Evolutionary conservation across 2,888 invertebrate species (phyloP).

Genomic region (Podotricha telesiphe): DNA sequence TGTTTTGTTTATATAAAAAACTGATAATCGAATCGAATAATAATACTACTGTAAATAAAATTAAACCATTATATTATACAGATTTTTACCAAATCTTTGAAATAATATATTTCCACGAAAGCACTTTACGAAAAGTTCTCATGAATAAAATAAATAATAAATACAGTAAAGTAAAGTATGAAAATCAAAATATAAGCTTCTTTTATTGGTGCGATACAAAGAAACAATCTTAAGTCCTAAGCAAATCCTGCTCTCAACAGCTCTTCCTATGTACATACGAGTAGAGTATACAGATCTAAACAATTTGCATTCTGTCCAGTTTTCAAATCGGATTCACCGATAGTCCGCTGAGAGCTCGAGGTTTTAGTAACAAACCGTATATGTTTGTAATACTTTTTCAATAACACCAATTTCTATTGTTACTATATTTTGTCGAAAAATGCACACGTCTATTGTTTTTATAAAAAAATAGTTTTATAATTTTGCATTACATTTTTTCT

Average conservation of each 20-base stretch:
- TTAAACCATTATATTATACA: no score
- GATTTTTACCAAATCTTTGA: no score
- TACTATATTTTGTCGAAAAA: neutral
- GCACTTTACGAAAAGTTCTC: neutral
- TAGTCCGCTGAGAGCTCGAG: slow-evolving; percentile 8
- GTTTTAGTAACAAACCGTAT: neutral
- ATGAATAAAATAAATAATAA: neutral
- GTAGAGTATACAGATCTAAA: slow-evolving; percentile 10
- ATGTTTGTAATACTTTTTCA: slow-evolving; percentile 4
- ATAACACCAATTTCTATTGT: neutral
- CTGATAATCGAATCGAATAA: no score
- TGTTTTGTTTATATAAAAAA: no score
- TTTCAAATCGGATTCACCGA: slow-evolving; percentile 22
- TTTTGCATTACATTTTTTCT: no score
- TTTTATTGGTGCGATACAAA: neutral
- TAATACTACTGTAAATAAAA: no score
- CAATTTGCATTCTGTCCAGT: slow-evolving; percentile 24
- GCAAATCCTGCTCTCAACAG: slow-evolving; percentile 21
- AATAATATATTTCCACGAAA: neutral
- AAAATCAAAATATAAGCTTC: neutral
- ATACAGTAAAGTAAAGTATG: neutral
- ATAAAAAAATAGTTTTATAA: no score
- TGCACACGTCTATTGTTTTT: neutral
- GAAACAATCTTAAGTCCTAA: slow-evolving; percentile 15
- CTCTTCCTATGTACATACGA: slow-evolving; percentile 2